phyloP scores from a whole-genome alignment of 2,797 vertebrate species.

The Anguilla marmorata region DNA sequence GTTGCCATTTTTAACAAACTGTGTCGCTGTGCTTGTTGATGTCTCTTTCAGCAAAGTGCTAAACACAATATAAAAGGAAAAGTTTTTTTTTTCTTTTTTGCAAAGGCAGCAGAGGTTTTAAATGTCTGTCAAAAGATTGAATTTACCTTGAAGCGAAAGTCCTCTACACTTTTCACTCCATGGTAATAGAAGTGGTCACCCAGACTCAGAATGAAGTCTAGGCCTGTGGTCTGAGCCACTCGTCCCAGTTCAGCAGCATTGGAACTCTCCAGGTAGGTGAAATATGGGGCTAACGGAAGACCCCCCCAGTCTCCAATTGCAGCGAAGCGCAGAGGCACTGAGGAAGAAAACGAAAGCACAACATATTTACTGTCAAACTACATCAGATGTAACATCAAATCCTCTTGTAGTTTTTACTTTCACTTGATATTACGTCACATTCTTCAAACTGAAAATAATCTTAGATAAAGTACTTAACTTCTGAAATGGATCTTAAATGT shows the following conservation, averaged over 20 bases:
- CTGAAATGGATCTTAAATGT: not conserved
- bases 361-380: not conserved
- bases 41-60: not conserved
- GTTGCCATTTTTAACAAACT: not conserved
- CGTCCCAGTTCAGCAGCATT: constrained; percentile 56
- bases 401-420: not conserved
- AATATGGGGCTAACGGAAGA: constrained; percentile 55
- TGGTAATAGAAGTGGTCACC: constrained; percentile 67
- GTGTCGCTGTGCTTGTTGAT: not conserved
- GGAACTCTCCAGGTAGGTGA: constrained; percentile 52
- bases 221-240: constrained; percentile 46
- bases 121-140: not conserved
- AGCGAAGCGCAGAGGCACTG: constrained; percentile 56
- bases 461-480: not conserved
- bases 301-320: constrained; percentile 69
- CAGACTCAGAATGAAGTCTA: constrained; percentile 68
- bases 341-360: not conserved
- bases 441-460: not conserved
- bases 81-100: too few species aligned
- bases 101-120: not conserved
- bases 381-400: not conserved
- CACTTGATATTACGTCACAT: not conserved
- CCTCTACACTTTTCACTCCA: constrained; percentile 60
- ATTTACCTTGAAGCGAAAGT: constrained; percentile 65
- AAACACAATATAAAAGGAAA: too few species aligned